Evolutionary conservation across 2,113 vertebrate species (phyloP), one percentile per base, ranked within the genome.

Genomic region (Coptodon bakossiorum): DNA sequence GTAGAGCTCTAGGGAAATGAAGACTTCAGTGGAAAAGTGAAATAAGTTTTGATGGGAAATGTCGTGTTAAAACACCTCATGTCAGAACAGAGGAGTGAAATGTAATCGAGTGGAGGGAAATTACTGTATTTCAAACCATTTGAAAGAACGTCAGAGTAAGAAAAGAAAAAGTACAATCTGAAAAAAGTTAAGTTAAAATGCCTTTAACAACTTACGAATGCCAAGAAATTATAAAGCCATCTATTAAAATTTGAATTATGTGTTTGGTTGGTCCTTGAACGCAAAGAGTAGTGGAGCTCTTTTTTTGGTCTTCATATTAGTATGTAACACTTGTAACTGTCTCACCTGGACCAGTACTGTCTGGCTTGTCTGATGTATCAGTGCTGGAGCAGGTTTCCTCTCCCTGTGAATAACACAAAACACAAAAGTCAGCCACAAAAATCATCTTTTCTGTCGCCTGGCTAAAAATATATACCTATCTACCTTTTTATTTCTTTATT

Each of bases 261-360:
- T 50, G 71, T 76, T 31, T 31, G 43, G 24, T 50, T 50, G 71
- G 45, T 50, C 43, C 43, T 38, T 68, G 19, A 68, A 68, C 2
- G 5, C 53, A 31, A 61, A 31, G n/a, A 68, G 61, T 66, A 66
- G 34, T 31, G 14, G 6, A 50, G 9, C 6, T 50, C 4, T 63
- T 63, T 9, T 19, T 61, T 4, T 63, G 59, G 59, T 11, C 9
- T 63, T 63, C 59, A 17, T 48, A 14, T 22, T 36, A 36, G 7
- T 53, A 53, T 40, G 45, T 6, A 38, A 45, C 45, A 36, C 31
- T 5, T 9, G 45, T 63, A 63, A 52, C 3, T 3, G 81, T 56
- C 90, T 95, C 86, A 96, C 96, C 96, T 89, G 91, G 85, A 86
- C 92, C 86, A 2, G 93, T 91, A n/a, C 80, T 93, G 89, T 97